Conservation (phyloP, 2,113 vertebrate genomes). For the Pelecanus crispus region DNA sequence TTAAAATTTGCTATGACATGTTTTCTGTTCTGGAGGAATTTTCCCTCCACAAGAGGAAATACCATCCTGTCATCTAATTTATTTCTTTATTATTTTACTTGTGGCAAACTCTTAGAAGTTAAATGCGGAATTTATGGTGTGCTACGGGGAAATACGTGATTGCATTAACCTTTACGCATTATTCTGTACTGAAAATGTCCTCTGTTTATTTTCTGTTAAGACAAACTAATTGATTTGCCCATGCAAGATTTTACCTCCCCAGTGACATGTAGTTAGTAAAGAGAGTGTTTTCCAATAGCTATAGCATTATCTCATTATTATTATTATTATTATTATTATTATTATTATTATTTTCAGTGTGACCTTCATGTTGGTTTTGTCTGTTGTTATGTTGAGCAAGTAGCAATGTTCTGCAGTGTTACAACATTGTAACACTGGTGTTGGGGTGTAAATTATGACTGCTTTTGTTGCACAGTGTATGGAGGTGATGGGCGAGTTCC, state of each 20-base stretch:
- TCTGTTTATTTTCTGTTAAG: neutral
- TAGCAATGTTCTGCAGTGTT: neutral
- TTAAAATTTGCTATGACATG: neutral
- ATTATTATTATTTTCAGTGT: neutral
- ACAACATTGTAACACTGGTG: neutral
- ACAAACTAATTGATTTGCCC: neutral
- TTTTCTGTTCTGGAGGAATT: conserved; percentile 11
- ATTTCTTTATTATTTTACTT: neutral
- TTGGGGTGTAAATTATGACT: neutral
- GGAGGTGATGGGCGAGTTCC: neutral
- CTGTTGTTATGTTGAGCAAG: neutral
- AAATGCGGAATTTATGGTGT: neutral
- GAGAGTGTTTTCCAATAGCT: neutral
- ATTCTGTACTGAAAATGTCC: neutral
- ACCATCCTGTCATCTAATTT: neutral
- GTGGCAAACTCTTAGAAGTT: neutral
- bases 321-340: neutral
- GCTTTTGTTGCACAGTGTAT: accelerated
- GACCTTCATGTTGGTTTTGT: neutral
- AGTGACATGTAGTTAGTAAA: neutral
- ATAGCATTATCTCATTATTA: neutral
- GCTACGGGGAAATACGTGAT: neutral
- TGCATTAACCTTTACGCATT: neutral
- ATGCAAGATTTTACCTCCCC: neutral
- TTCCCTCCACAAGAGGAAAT: neutral